phyloP scores from a whole-genome alignment of 2,797 vertebrate species.

The Sciurus vulgaris region DNA sequence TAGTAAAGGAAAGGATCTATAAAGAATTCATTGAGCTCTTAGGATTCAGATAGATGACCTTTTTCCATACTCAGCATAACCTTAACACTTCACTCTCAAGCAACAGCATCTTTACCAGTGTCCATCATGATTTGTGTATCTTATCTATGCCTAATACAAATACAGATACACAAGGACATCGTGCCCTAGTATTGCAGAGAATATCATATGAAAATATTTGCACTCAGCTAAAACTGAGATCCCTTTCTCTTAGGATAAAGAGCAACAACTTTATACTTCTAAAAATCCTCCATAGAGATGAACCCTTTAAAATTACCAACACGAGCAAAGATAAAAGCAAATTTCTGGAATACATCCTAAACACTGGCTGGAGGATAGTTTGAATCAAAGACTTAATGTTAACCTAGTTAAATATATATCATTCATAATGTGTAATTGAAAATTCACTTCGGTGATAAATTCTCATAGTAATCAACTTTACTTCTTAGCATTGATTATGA shows the following conservation, averaged over 20 bases:
- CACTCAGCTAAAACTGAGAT: not conserved
- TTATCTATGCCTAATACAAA: not conserved
- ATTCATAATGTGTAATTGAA: not conserved
- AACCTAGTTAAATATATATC: not conserved
- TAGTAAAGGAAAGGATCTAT: not conserved
- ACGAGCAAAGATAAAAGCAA: not conserved
- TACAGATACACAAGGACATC: not conserved
- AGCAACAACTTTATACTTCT: not conserved
- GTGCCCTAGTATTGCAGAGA: not conserved
- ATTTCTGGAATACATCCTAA: not conserved
- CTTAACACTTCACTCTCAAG: not conserved
- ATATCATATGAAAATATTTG: constrained; percentile 4
- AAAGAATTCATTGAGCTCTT: not conserved
- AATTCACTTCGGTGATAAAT: not conserved
- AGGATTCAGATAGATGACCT: not conserved
- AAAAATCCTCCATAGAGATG: not conserved
- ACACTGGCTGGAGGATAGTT: not conserved
- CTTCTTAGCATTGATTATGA: not conserved
- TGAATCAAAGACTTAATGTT: not conserved
- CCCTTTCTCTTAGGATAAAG: not conserved
- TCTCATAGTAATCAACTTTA: constrained; percentile 9
- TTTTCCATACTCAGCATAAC: not conserved
- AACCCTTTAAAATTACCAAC: not conserved
- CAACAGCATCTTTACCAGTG: not conserved
- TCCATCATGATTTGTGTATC: not conserved